Evolutionary conservation across 92 coral and sea anemone species (phyloP).

Genomic region (Pocillopora grandis): DNA sequence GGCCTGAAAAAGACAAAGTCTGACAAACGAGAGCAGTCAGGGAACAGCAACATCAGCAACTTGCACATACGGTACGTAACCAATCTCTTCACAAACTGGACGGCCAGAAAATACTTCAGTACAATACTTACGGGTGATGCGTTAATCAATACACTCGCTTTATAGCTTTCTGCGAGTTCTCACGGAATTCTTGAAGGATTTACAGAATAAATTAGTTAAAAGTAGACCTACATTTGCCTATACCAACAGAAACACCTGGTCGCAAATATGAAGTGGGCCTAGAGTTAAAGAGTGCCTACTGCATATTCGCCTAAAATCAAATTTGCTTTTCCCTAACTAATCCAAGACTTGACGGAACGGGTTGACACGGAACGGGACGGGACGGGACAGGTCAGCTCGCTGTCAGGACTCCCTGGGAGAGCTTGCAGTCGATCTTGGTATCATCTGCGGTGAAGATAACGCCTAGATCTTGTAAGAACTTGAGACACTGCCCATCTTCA

Average conservation of each 20-base stretch:
- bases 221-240: constrained; percentile 11
- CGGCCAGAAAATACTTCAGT: neutral
- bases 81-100: constrained; percentile 1
- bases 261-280: constrained; percentile 40
- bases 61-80: neutral
- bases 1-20: constrained; percentile 60
- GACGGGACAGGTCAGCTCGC: constrained; percentile 40
- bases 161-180: constrained; percentile 21
- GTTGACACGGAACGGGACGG: neutral
- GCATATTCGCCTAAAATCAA: constrained; percentile 27
- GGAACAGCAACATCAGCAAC: constrained; percentile 11
- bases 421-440: constrained; percentile 95
- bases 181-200: constrained; percentile 2
- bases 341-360: constrained; percentile 33
- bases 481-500: constrained; percentile 89
- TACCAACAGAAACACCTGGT: constrained; percentile 24
- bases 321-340: constrained; percentile 10
- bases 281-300: constrained; percentile 11
- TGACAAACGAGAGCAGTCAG: constrained; percentile 46
- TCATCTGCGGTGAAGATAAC: constrained; percentile 86
- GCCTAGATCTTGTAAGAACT: constrained; percentile 88
- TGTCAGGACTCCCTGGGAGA: constrained; percentile 71
- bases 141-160: neutral
- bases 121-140: constrained; percentile 31
- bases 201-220: constrained; percentile 20